Conservation (phyloP, 30 jellyfish, hydroid and myxozoan species). For the Aurelia aurita complex sp. Pacific region DNA sequence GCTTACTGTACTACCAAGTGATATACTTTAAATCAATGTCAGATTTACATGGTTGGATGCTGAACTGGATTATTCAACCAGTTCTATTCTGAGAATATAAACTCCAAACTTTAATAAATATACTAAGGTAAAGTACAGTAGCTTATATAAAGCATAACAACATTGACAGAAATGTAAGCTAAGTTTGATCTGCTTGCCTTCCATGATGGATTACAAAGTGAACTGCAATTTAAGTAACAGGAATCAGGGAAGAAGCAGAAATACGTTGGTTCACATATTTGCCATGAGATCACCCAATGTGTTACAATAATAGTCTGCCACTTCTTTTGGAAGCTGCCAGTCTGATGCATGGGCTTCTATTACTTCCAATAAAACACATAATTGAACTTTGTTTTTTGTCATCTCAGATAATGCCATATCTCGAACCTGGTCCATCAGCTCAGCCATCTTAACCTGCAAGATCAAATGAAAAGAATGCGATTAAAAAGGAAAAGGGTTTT, state of each 20-base stretch:
- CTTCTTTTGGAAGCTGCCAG: slow-evolving; percentile 66
- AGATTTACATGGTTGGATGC: too few species aligned
- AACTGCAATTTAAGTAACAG: too few species aligned
- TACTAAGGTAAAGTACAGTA: too few species aligned
- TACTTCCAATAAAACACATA: slow-evolving; percentile 67
- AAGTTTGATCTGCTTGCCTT: background rate
- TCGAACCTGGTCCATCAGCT: slow-evolving; percentile 45
- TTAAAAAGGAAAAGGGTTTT: too few species aligned
- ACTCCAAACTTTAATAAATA: too few species aligned
- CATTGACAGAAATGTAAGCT: background rate
- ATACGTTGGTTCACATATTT: background rate
- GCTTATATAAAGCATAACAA: too few species aligned
- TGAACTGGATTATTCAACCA: too few species aligned
- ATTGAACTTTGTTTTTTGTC: slow-evolving; percentile 25
- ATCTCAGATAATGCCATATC: slow-evolving; percentile 50
- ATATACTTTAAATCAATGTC: too few species aligned
- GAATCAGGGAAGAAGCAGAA: background rate
- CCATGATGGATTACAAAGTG: too few species aligned
- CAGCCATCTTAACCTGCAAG: slow-evolving; percentile 68
- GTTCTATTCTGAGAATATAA: too few species aligned
- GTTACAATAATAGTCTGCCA: slow-evolving; percentile 43
- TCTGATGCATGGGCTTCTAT: slow-evolving; percentile 70
- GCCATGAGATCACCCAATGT: slow-evolving; percentile 23
- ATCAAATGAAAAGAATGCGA: too few species aligned
- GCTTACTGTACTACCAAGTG: too few species aligned